phyloP scores from a whole-genome alignment of 2,113 vertebrate species.

The Peromyscus leucopus region DNA sequence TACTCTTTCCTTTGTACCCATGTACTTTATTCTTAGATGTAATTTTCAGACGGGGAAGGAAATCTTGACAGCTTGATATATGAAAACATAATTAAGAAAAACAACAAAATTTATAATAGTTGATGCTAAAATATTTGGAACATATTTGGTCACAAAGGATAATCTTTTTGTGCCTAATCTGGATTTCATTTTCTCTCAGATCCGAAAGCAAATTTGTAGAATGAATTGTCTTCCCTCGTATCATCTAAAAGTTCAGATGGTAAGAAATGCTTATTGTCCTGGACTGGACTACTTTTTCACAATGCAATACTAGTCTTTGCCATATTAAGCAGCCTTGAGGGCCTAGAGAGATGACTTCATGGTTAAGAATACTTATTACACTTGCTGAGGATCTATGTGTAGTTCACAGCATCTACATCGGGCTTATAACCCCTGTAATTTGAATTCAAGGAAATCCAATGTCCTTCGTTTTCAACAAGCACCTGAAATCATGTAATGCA shows the following conservation, averaged over 20 bases:
- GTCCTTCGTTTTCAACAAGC: neutral
- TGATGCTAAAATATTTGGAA: neutral
- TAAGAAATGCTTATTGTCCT: neutral
- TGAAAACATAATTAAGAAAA: conserved; percentile 15
- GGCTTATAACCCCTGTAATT: neutral
- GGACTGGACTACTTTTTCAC: neutral
- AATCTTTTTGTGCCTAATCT: neutral
- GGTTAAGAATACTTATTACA: neutral
- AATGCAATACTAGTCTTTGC: neutral
- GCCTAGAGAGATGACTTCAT: neutral
- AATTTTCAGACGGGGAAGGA: neutral
- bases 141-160: neutral
- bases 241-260: neutral
- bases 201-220: neutral
- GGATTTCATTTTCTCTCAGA: neutral
- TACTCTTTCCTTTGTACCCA: neutral
- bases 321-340: neutral
- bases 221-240: neutral
- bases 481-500: neutral
- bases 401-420: neutral
- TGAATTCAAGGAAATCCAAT: neutral
- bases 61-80: neutral
- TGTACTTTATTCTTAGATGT: neutral
- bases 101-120: neutral
- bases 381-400: neutral